Conservation (phyloP, 2,113 vertebrate genomes). For the Microtus oregoni region DNA sequence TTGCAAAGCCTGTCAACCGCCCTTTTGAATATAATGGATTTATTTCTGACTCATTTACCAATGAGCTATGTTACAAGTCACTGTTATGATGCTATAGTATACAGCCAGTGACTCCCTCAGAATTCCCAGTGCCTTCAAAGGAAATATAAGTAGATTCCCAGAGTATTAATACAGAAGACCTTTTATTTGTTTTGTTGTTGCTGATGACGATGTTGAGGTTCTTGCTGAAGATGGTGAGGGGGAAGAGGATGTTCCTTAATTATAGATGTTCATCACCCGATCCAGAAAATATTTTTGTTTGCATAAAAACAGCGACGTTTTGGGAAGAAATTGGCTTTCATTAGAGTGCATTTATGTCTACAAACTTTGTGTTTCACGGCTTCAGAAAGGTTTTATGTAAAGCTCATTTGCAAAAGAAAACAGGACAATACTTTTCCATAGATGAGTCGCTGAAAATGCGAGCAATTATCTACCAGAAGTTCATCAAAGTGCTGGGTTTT, state of each 20-base stretch:
- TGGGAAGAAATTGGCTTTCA: neutral
- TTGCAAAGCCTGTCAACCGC: neutral
- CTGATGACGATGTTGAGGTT: neutral
- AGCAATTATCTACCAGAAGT: slow-evolving; percentile 30
- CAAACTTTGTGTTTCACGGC: neutral
- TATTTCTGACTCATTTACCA: slow-evolving; percentile 15
- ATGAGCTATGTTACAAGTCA: neutral
- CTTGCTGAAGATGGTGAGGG: neutral
- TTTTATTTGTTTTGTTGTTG: neutral
- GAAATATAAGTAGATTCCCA: neutral
- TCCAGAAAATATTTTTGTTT: neutral
- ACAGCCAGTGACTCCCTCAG: neutral
- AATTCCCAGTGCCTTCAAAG: slow-evolving; percentile 27
- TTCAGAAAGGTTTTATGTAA: slow-evolving; percentile 25
- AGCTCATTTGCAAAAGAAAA: slow-evolving; percentile 28
- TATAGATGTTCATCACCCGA: neutral
- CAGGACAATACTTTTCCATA: neutral
- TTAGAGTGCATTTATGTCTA: neutral
- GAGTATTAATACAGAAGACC: neutral
- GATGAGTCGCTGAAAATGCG: slow-evolving; percentile 42
- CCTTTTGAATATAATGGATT: neutral
- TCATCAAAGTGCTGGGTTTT: slow-evolving; percentile 45
- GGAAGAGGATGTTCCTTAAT: neutral
- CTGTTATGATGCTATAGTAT: neutral
- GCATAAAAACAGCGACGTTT: neutral